Base-by-base conservation (phyloP, 2,888 invertebrate species). In the Malthinus seriepunctatus region DNA sequence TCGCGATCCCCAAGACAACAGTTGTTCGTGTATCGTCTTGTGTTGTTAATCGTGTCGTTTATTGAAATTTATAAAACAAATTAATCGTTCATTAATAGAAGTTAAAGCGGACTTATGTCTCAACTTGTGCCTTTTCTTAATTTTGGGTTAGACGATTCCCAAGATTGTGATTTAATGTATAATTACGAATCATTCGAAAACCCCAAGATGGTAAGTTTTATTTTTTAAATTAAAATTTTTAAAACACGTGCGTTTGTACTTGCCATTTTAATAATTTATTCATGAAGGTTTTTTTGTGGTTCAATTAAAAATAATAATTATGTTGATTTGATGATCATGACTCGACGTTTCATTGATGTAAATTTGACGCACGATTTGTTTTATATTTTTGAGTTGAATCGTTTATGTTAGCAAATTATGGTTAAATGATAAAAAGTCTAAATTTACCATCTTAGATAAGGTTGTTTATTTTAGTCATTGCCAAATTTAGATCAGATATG, bases 71-170 rank as follows among this genome's bases (percentile, higher is more conserved):
- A 32, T 47, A 48, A 38, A 44, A 37, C 14, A 11, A 12, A 12
- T 46, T 39, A 2, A 23, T 23, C 23, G 2, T 23, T 23, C 23
- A 5, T 58, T 48, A 33, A 14, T 37, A 23, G 10, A 23, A 14
- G 34, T 15, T 6, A 37, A 56, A 62, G 65, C 69, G 69, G 73
- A 81, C 83, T 82, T 80, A 85, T 85, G 85, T 85, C 84, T 81
- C 85, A 84, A 80, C 77, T 83, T 83, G 85, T 85, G 80, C 85
- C 85, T 61, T 84, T 80, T 68, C 70, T 76, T 57, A 76, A 75
- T 72, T 76, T 74, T 64, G 77, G 76, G 62, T 66, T 75, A 58
- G 76, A 76, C 52, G 74, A 72, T 63, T 69, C 69, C 51, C 71
- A 64, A 37, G 71, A 70, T 45, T 67, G 67, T 65, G 71, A 75